phyloP scores from a whole-genome alignment of 2,113 vertebrate species.

The Monarcha castaneiventris region DNA sequence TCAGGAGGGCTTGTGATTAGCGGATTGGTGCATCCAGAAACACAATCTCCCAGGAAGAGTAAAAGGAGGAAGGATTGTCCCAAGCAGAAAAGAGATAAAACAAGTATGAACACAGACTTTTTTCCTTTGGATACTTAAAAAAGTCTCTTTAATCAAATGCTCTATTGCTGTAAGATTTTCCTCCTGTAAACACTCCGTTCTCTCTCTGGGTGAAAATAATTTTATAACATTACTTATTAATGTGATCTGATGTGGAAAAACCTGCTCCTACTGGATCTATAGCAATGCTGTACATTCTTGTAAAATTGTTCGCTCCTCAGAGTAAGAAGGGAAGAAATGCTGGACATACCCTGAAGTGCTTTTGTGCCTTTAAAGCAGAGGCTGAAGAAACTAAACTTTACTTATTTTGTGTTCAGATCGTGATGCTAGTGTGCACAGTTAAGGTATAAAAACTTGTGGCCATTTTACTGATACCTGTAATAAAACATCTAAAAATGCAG shows the following conservation, averaged over 20 bases:
- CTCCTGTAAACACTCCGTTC: not conserved
- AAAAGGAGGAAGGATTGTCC: not conserved
- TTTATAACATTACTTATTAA: not conserved
- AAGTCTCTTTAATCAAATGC: not conserved
- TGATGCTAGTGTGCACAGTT: not conserved
- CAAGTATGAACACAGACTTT: slow-evolving; percentile 53
- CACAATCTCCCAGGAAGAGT: not conserved
- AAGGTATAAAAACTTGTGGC: not conserved
- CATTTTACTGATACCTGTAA: not conserved
- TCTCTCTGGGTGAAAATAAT: not conserved
- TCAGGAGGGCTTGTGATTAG: slow-evolving; percentile 59
- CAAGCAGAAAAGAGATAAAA: not conserved
- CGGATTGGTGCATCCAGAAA: slow-evolving; percentile 61
- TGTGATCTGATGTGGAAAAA: not conserved
- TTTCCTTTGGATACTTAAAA: not conserved
- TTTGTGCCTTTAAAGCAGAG: not conserved
- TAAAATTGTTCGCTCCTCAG: not conserved
- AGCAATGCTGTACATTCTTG: not conserved
- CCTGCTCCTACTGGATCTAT: not conserved
- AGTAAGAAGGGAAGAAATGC: not conserved
- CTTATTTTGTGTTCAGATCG: not conserved
- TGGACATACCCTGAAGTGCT: not conserved
- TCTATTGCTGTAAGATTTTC: not conserved
- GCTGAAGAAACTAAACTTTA: not conserved
- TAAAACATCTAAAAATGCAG: not conserved